Base-by-base conservation (phyloP, 2,113 vertebrate species). In the Ictidomys tridecemlineatus region DNA sequence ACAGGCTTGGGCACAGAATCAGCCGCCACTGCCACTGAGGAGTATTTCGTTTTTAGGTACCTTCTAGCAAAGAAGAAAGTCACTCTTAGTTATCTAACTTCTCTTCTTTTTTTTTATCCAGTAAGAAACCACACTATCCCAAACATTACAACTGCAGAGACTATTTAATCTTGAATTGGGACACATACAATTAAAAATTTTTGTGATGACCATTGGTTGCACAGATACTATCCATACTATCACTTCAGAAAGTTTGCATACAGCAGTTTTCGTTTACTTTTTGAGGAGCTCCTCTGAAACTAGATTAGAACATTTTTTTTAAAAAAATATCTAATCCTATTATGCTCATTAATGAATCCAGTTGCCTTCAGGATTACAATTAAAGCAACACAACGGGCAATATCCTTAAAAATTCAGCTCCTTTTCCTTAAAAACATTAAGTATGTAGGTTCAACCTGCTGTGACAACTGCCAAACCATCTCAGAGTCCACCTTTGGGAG, bases 271-370 rank as follows among this genome's bases (percentile, higher is more conserved):
- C 96, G 90, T 93, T 93, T 97, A 94, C 96, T 98, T 98, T 97
- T 94, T 92, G 96, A 98, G 96, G 96, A 86, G 63, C 8, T 98
- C 70, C 82, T 98, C 98, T 97, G 89, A 98, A 98, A 98, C 95
- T 89, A 98, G 95, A 95, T 98, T 98, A 98, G 92, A 96, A 98
- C 97, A 97, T 74, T 96, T 97, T 96, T 97, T 96, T 97, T 42
- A 42, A 58, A 74, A 73, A 76, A 85, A 97, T 86, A 97, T 97
- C 82, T 98, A 98, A 98, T 98, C 97, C 98, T 97, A 96, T 98
- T 98, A 98, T 94, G 65, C 79, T 98, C 63, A 79, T 97, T 98
- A 98, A 98, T 98, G 93, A 98, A 98, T 97, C 96, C 94, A 96
- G 78, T 98, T 97, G 96, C 91, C 96, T 98, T 96, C 63, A 78